Evolutionary conservation across 2,888 invertebrate species (phyloP).

Genomic region (Chamaedrilus cognettii): DNA sequence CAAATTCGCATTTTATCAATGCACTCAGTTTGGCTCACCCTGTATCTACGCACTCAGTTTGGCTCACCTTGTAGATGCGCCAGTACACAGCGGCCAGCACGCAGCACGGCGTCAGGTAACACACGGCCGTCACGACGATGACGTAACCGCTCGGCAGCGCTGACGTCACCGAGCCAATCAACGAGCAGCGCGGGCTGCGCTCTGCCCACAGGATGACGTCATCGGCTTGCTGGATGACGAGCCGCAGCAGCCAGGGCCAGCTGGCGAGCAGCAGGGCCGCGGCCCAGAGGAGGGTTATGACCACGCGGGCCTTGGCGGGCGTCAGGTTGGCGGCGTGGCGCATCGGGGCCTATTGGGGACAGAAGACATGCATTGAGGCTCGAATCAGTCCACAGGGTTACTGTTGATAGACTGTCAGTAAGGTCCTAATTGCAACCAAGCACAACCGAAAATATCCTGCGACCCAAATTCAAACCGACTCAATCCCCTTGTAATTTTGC

Average conservation of each 20-base stretch:
- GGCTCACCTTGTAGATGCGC: neutral
- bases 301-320: constrained; percentile 1
- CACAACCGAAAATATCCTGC: too few species aligned
- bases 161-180: neutral
- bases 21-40: too few species aligned
- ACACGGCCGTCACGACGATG: neutral
- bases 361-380: too few species aligned
- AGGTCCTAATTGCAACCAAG: too few species aligned
- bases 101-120: neutral
- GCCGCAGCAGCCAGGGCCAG: neutral
- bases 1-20: too few species aligned
- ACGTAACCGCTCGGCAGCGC: neutral
- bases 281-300: neutral
- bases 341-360: constrained; percentile 9
- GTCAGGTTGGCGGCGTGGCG: constrained; percentile 11
- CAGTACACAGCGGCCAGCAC: constrained; percentile 6
- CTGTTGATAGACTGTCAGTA: too few species aligned
- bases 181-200: neutral
- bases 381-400: too few species aligned
- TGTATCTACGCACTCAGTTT: too few species aligned
- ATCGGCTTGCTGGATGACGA: neutral
- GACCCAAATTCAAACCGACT: too few species aligned
- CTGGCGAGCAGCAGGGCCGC: neutral
- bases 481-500: too few species aligned
- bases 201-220: neutral